Conservation (phyloP, 2,113 vertebrate species). For the Corythaixoides concolor region DNA sequence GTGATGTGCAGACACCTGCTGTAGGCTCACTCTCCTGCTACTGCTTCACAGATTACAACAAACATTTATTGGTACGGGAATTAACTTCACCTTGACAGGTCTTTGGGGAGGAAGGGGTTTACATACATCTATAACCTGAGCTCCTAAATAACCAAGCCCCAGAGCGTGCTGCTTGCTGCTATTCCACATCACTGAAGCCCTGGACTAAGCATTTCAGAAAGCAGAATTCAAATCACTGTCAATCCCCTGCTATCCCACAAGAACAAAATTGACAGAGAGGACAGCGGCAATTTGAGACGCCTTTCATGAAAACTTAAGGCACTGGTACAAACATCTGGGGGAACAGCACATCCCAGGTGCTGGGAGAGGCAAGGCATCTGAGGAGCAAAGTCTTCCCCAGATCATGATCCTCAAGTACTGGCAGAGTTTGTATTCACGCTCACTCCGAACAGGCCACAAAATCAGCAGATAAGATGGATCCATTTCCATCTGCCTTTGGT, state of each 20-base stretch:
- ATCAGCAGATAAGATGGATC: not conserved
- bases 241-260: not conserved
- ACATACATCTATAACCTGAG: not conserved
- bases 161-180: not conserved
- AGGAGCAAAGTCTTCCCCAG: not conserved
- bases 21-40: not conserved
- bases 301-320: not conserved
- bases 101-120: not conserved
- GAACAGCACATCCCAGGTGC: not conserved
- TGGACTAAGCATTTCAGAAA: constrained; percentile 12
- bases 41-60: not conserved
- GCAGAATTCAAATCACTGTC: not conserved
- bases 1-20: not conserved
- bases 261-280: not conserved
- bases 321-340: not conserved
- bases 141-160: not conserved
- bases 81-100: constrained; percentile 3
- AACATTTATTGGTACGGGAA: not conserved
- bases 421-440: not conserved
- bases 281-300: not conserved
- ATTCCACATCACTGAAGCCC: not conserved
- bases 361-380: not conserved
- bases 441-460: not conserved
- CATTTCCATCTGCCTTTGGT: not conserved
- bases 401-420: not conserved